Evolutionary conservation across 2,888 invertebrate genomes (phyloP), one percentile per base, ranked within the genome.

Genomic region (Tipula confusa): DNA sequence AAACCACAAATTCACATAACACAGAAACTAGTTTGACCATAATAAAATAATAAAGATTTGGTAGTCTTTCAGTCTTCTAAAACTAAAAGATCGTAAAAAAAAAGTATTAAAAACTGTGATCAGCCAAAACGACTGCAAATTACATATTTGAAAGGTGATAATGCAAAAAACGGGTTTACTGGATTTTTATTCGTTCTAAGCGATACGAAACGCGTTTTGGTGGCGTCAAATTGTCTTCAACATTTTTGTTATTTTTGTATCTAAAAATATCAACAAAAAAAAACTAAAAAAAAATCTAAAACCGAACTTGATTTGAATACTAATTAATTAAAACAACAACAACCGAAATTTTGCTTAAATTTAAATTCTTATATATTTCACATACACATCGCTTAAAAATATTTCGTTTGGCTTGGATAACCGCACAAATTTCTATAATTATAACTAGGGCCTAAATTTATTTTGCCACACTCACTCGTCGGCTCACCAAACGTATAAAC

Each of bases 171-270:
- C 64, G 7, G 24, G 64, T 64, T 64, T 9, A 1, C 18, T 48
- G 18, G 48, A 48, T 48, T 18, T 18, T 64, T 64, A 64, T 24
- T 9, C n/a, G n/a, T n/a, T n/a, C n/a, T 43, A 43, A n/a, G 2
- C 13, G n/a, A 11, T 36, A 9, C 36, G 15, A 33, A 33, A 33
- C 33, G 33, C 33, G 33, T 33, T 33, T 33, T 9, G 64, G 64
- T 24, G 64, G 64, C 64, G 64, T 64, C 64, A 3, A 24, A 64
- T 64, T 64, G 64, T 64, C 64, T 64, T 64, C 64, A 64, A 64
- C 18, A 64, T 29, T 81, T n/a, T 81, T 29, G 28, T n/a, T 80
- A 82, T 82, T 38, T 79, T 82, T 31, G 29, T 64, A 9, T 48
- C 18, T 48, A 15, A 48, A 48, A 7, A 18, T 7, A 9, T 64